Conservation (phyloP, 2,888 invertebrate species). For the Mythimna albipuncta region DNA sequence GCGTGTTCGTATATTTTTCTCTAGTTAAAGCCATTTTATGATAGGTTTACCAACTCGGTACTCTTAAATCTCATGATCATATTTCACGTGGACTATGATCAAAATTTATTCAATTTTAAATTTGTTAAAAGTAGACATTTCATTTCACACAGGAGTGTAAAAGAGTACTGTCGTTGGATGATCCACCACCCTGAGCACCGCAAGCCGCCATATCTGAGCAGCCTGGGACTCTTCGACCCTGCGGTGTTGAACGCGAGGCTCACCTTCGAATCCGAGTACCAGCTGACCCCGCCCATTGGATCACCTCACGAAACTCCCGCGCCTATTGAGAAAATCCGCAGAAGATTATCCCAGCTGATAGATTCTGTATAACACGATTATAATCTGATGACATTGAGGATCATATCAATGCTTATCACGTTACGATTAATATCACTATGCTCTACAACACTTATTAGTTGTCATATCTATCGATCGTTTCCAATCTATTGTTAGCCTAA, state of each 20-base stretch:
- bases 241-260: constrained; percentile 81
- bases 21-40: no score
- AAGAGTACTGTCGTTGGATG: constrained; percentile 91
- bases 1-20: no score
- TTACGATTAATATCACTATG: constrained; percentile 30
- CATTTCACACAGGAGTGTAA: constrained; percentile 85
- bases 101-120: no score
- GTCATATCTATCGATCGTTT: constrained; percentile 44
- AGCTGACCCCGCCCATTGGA: constrained; percentile 52
- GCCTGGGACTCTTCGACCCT: constrained; percentile 88
- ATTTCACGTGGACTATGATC: no score
- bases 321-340: constrained; percentile 80
- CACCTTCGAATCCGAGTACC: constrained; percentile 77
- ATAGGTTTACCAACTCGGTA: no score
- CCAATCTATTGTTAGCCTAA: constrained; percentile 11
- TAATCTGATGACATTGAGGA: constrained; percentile 3
- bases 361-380: constrained; percentile 63
- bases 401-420: constrained; percentile 46
- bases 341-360: constrained; percentile 78
- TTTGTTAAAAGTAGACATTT: background rate
- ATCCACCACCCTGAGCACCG: constrained; percentile 89
- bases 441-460: constrained; percentile 12
- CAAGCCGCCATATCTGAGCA: constrained; percentile 88
- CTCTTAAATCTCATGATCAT: no score
- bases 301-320: constrained; percentile 69